Evolutionary conservation across 2,113 vertebrate species (phyloP), one percentile per base, ranked within the genome.

Genomic region (Rhombomys opimus): DNA sequence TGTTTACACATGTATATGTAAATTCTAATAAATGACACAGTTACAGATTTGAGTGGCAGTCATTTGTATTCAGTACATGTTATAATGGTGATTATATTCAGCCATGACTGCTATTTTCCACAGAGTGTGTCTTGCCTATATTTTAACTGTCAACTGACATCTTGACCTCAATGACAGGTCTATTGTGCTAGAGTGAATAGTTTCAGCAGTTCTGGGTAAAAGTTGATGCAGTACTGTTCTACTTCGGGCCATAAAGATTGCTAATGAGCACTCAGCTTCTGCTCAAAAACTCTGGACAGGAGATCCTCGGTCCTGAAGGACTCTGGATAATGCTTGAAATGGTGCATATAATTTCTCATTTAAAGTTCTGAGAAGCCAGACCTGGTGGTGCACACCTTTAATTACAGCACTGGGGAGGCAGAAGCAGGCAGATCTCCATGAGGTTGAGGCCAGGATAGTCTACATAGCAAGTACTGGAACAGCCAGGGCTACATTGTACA

Each of bases 221-320:
- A 18, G 27, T 13, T 20, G 11, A 3, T 23, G 0, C 3, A 17
- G 7, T 50, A 1, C 20, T 2, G 4, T 2, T 25, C 46, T 7
- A 6, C 14, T 38, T 54, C 10, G 32, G n/a, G 13, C 2, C 2
- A 0, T 6, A 13, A 2, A 7, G 12, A 25, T 1, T 61, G 25
- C 4, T 35, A 4, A 5, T 32, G 5, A 52, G 4, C 41, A 46
- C 20, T 46, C 20, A 46, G 27, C 3, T 30, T 63, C 35, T 6
- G 1, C 35, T 3, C 5, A 15, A 50, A 54, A 4, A 9, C 15
- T 7, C 32, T 17, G 5, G 75, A 30, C 63, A 13, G 5, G 4
- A 14, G 61, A 17, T 52, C 30, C 23, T 35, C 27, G 59, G 13
- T 7, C 30, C 59, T 27, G 27, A 70, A 72, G 9, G 76, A 8